phyloP scores from a whole-genome alignment of 2,797 vertebrate genomes.

The Champsocephalus esox region DNA sequence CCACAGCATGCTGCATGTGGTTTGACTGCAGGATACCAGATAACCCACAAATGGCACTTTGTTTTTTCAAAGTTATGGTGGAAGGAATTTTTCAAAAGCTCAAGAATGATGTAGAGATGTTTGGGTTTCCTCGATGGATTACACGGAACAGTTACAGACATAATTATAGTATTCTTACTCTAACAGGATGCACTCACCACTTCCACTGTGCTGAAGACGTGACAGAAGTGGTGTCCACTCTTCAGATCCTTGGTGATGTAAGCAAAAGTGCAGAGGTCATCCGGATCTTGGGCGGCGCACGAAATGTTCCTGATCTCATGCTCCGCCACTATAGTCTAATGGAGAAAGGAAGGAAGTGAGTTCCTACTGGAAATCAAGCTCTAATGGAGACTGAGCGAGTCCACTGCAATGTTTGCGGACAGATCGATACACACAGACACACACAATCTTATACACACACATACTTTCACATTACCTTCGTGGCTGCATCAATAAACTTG shows the following conservation, averaged over 20 bases:
- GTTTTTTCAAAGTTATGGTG: neutral
- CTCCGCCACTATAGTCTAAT: constrained; percentile 94
- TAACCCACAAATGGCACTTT: neutral
- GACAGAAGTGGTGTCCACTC: constrained; percentile 98
- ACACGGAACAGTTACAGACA: neutral
- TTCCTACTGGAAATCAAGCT: constrained; percentile 11
- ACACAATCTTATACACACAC: neutral
- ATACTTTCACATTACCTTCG: constrained; percentile 86
- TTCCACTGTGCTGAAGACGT: constrained; percentile 97
- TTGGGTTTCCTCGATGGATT: neutral
- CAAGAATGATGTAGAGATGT: neutral
- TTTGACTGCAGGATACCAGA: constrained; percentile 30
- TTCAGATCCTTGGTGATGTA: constrained; percentile 99
- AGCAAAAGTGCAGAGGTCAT: constrained; percentile 97
- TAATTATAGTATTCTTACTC: neutral
- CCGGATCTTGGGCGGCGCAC: constrained; percentile 97
- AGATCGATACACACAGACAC: constrained; percentile 18
- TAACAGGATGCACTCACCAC: constrained; percentile 84
- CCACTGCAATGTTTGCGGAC: constrained; percentile 14
- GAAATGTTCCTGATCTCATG: constrained; percentile 99
- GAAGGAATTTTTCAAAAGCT: constrained; percentile 6
- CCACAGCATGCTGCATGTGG: constrained; percentile 12
- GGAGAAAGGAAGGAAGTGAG: constrained; percentile 25
- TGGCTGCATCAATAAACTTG: constrained; percentile 98
- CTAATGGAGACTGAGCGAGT: constrained; percentile 25